Conservation (phyloP, 2,888 invertebrate genomes). For the Craniophora ligustri region DNA sequence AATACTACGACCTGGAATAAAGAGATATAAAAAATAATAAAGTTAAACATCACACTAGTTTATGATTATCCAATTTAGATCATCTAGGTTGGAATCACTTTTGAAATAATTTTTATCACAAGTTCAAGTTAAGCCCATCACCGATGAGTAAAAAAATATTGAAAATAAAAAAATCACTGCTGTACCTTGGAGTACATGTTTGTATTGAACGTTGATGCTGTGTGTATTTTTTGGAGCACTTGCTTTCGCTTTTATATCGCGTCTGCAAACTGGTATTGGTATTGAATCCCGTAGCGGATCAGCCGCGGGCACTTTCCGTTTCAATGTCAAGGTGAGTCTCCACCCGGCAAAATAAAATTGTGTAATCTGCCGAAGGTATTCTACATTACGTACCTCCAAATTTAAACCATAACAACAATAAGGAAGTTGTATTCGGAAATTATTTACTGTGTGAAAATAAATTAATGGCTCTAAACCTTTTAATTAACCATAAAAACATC, state of each 20-base stretch:
- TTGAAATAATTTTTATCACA: background rate
- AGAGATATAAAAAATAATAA: conserved; percentile 2
- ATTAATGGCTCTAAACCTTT: conserved; percentile 5
- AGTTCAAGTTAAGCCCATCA: background rate
- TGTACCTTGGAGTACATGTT: conserved; percentile 86
- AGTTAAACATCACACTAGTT: background rate
- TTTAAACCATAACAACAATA: conserved; percentile 33
- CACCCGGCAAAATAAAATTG: conserved; percentile 57
- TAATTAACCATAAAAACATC: conserved; percentile 5
- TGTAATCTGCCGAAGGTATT: conserved; percentile 57
- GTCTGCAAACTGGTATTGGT: conserved; percentile 75
- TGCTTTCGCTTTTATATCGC: conserved; percentile 82
- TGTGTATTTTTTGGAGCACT: conserved; percentile 79
- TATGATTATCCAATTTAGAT: no score
- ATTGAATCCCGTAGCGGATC: conserved; percentile 59
- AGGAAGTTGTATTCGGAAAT: conserved; percentile 64
- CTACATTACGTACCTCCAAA: conserved; percentile 18
- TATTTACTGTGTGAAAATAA: conserved; percentile 15
- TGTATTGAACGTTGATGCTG: conserved; percentile 73
- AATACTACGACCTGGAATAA: conserved; percentile 84
- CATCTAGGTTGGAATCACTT: no score
- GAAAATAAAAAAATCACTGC: conserved; percentile 35
- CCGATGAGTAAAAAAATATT: background rate
- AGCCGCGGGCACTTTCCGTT: conserved; percentile 71
- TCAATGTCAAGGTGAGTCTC: conserved; percentile 81